A percentile compares a stretch with the other conserved stretches of the same genome.
Evolutionary conservation across 2,113 vertebrate genomes (phyloP).

Genomic region (Falco punctatus): DNA sequence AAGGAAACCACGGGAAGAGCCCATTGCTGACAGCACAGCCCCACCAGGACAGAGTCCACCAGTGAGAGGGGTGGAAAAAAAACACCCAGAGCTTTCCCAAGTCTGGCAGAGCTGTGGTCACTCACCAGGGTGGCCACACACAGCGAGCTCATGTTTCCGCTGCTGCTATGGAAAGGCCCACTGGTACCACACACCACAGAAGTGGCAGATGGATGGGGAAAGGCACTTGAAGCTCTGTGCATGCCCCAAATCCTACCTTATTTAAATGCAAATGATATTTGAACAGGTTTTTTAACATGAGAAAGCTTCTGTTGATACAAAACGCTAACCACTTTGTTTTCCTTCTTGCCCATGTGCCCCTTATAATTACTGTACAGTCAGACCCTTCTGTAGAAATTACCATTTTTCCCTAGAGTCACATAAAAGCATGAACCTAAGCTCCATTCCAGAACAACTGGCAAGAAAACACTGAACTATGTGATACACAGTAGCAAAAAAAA

Average conservation of each 20-base stretch:
- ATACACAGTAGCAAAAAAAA: background rate
- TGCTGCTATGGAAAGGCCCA: background rate
- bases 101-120: rapidly evolving
- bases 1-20: background rate
- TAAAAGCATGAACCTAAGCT: background rate
- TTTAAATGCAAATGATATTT: background rate
- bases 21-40: background rate
- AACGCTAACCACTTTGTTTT: background rate
- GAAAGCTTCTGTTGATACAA: background rate
- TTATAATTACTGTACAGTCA: background rate
- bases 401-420: background rate
- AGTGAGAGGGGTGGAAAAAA: background rate
- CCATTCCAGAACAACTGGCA: background rate
- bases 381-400: background rate
- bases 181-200: background rate
- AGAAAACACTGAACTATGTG: background rate
- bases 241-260: background rate
- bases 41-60: background rate
- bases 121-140: background rate
- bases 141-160: background rate
- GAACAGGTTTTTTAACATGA: background rate
- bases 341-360: background rate
- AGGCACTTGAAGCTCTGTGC: background rate
- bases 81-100: background rate
- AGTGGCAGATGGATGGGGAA: background rate